Percentiles rank a stretch among this genome's conserved stretches.
Evolutionary conservation across 2,113 vertebrate genomes (phyloP).

Genomic region (Carlito syrichta): DNA sequence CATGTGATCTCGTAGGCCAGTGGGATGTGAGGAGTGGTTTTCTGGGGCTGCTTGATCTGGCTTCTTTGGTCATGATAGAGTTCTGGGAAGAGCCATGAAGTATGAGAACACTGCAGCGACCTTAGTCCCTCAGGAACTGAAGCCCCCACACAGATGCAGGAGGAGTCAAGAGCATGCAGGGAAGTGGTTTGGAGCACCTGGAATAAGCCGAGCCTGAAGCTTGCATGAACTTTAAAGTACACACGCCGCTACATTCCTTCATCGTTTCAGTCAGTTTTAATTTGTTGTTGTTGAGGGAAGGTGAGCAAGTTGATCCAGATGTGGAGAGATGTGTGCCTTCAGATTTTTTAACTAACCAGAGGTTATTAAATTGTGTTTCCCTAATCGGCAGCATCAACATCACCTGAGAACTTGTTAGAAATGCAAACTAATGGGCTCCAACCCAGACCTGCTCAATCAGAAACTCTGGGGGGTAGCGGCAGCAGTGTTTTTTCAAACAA

Average conservation of each 20-base stretch:
- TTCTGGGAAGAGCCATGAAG: not conserved
- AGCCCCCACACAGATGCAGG: not conserved
- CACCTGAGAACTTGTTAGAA: not conserved
- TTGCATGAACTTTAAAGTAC: not conserved
- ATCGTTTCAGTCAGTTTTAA: not conserved
- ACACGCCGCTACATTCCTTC: not conserved
- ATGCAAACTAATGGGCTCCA: not conserved
- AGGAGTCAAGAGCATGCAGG: not conserved
- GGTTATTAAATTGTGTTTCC: not conserved
- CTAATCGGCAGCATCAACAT: not conserved
- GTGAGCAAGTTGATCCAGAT: not conserved
- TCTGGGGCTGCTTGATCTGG: not conserved
- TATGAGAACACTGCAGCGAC: not conserved
- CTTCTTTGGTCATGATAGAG: not conserved
- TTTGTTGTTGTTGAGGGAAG: not conserved
- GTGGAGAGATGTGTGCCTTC: not conserved
- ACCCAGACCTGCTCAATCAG: not conserved
- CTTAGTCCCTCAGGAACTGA: not conserved
- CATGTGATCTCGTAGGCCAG: not conserved
- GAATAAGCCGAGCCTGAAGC: too few species aligned
- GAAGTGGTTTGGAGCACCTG: not conserved
- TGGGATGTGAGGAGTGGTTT: not conserved
- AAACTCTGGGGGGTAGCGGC: not conserved
- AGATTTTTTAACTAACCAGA: not conserved
- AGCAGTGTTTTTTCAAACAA: not conserved